Evolutionary conservation across 2,888 invertebrate genomes (phyloP), one percentile per base, ranked within the genome.

Genomic region (Rhimphoctona megacephalus): DNA sequence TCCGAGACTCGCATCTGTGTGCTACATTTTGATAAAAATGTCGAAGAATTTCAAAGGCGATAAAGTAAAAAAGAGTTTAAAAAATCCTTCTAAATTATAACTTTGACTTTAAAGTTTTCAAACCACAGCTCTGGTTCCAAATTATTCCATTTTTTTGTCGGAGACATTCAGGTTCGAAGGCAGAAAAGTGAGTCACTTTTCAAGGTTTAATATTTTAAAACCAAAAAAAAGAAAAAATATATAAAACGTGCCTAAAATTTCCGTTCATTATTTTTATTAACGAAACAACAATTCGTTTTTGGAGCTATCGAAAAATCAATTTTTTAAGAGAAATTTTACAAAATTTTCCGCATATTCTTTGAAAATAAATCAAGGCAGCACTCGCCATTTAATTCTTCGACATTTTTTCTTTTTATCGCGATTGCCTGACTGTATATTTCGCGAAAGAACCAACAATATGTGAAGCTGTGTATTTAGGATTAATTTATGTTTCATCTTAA

Each of bases 11-110:
- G 14, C 6, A 1, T 25, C 6, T 17, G 30, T 17, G 11, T 14
- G 3, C 22, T 4, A 25, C 57, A 22, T 57, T 57, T 22, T 14
- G 4, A 25, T 61, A 0, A 30, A 14, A 61, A 61, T 61, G 61
- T 61, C 61, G 61, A 61, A 61, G 61, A 61, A 61, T 61, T 61
- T 30, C 6, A 4, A 57, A 30, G 22, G 54, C 57, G n/a, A n/a
- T n/a, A n/a, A n/a, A n/a, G n/a, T n/a, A n/a, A 39, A 7, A 39
- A 36, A 3, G 9, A 39, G 39, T 39, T 39, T 3, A 2, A 14
- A 43, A 43, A 46, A 46, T 4, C 4, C 4, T 46, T 46, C 46
- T 9, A 46, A 46, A 46, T 5, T 46, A 46, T 17, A 46, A 14
- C 46, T 11, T 14, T 46, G 46, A 46, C 2, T 46, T 46, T 46